These are phyloP conservation scores for Ciona savignyi DNA, from an alignment of 23 tunicate genomes.

Conservation along the genomic window DNA sequence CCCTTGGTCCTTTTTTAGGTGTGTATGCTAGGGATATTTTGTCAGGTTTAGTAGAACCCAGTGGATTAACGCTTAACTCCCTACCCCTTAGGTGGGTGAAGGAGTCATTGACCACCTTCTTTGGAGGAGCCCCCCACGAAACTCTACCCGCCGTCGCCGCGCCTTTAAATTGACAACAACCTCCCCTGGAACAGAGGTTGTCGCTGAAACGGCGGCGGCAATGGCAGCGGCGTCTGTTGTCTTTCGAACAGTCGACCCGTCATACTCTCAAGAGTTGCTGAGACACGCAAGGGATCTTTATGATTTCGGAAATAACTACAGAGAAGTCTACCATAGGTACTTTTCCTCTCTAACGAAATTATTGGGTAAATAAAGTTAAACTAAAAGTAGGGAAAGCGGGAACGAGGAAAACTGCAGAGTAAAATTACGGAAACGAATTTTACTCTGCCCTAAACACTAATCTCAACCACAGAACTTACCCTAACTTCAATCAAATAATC, in stretches of 20 bases:
- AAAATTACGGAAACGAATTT: no score
- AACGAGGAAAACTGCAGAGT: no score
- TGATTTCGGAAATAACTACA: conserved; percentile 72
- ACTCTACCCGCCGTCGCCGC: conserved; percentile 36
- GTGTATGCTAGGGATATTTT: no score
- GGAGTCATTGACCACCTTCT: conserved; percentile 57
- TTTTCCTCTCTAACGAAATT: no score
- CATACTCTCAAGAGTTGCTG: conserved; percentile 44
- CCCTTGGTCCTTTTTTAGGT: no score
- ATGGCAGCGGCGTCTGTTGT: conserved; percentile 89
- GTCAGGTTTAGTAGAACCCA: not conserved
- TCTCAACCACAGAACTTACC: no score
- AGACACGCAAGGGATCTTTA: conserved; percentile 70
- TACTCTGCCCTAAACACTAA: no score
- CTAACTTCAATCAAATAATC: no score
- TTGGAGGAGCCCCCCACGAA: conserved; percentile 86
- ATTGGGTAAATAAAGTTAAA: no score
- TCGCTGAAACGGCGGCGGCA: conserved; percentile 95
- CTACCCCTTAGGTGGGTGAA: conserved; percentile 57
- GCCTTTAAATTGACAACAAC: conserved; percentile 51
- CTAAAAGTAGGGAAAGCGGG: no score
- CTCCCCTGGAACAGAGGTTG: conserved; percentile 80
- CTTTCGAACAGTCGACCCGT: conserved; percentile 34
- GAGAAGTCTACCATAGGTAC: conserved; percentile 88
- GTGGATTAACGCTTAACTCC: not conserved